Evolutionary conservation across 1,140 invertebrate genomes (phyloP).

Genomic region (Ephestia elutella): DNA sequence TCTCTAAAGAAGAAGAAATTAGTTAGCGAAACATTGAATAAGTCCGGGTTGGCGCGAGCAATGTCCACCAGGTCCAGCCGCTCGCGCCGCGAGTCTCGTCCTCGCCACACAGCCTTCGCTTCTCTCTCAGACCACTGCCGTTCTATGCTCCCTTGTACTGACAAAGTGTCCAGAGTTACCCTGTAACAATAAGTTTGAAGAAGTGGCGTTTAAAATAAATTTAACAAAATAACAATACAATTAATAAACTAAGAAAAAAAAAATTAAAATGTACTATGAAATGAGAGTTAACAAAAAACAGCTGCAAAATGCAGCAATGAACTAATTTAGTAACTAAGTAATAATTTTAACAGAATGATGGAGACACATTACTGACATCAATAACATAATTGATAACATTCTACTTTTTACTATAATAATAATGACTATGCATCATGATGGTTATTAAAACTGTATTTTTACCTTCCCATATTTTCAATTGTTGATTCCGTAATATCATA

Average conservation of each 20-base stretch:
- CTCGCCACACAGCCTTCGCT: constrained; percentile 91
- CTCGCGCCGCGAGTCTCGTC: constrained; percentile 90
- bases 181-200: constrained; percentile 71
- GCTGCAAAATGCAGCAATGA: no score
- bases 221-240: no score
- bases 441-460: constrained; percentile 33
- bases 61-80: constrained; percentile 89
- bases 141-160: constrained; percentile 87
- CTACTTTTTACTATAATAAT: no score
- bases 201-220: no score
- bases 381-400: no score
- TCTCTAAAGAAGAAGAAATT: constrained; percentile 97
- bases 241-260: no score
- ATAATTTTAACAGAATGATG: no score
- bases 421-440: no score
- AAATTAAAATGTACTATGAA: no score
- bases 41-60: constrained; percentile 82
- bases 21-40: constrained; percentile 94
- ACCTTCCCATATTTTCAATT: constrained; percentile 93
- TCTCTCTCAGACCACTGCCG: constrained; percentile 84
- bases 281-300: no score
- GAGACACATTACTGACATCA: no score
- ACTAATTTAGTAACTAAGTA: no score
- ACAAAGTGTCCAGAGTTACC: constrained; percentile 91
- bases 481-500: constrained; percentile 96